Base-by-base conservation (phyloP, 1,140 invertebrate genomes). In the Diprion similis region DNA sequence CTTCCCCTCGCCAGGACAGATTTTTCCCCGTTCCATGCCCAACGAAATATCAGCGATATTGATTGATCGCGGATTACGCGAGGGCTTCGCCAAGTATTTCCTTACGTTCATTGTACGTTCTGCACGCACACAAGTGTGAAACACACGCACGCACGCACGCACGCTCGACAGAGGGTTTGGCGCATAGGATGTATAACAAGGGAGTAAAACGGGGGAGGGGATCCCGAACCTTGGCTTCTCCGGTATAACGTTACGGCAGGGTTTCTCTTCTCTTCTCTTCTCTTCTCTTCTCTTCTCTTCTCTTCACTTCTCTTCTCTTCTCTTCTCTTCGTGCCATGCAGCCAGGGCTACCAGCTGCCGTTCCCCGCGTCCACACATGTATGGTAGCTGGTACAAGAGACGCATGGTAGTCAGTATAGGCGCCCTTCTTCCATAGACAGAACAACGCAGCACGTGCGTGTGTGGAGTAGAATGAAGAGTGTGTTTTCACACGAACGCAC, bases 171-270 rank as follows among this genome's bases (percentile, higher is more conserved):
- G 24, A 37, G 24, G 24, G 24, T 37, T 37, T 37, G 24, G 24
- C 24, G 24, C 2, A 37, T 37, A 37, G 24, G 24, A 37, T 37
- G 24, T 37, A 37, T 37, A 59, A 17, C n/a, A 59, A 17, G 11
- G 51, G 11, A 59, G 51, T 13, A 17, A 13, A 59, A 17, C 51
- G n/a, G n/a, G 51, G 51, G 51, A 15, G 51, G 51, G n/a, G 11
- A 59, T 59, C 51, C n/a, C 51, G 51, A 59, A 15, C 51, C 51
- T 59, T 59, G 51, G 51, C 51, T 59, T 59, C 51, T 59, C 51
- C n/a, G 4, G 51, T 59, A 59, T 59, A 59, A 59, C 51, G 11
- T 59, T 15, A 15, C 24, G 24, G n/a, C 51, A 59, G 51, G 51
- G 51, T 17, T 59, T 59, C 51, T 59, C 51, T 17, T 59, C 51